phyloP scores from a whole-genome alignment of 2,888 invertebrate genomes.

The Eutolmus rufibarbis region DNA sequence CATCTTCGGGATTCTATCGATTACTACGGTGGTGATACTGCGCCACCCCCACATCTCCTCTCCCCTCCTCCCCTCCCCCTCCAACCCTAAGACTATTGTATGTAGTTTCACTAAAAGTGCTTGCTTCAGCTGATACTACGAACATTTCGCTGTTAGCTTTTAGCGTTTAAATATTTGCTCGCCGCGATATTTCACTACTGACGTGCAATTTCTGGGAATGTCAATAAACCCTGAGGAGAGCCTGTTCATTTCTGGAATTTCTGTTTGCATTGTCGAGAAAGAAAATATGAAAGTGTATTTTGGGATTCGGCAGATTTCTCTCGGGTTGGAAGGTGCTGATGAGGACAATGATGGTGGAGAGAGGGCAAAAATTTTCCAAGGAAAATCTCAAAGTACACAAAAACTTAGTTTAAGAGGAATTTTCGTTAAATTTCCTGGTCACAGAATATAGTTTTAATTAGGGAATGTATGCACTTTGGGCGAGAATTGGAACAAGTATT shows the following conservation, averaged over 20 bases:
- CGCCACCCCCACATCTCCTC: not conserved
- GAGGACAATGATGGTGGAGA: not conserved
- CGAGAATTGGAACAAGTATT: too few relatives aligned
- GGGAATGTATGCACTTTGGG: not conserved
- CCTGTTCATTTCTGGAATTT: not conserved
- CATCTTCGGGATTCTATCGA: not conserved
- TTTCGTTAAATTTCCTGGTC: not conserved
- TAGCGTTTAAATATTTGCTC: slow-evolving; percentile 5
- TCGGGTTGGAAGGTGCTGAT: not conserved
- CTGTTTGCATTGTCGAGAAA: not conserved
- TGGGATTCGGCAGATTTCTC: not conserved
- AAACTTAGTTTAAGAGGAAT: not conserved
- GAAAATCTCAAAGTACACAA: not conserved
- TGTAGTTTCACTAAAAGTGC: not conserved
- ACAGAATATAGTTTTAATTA: not conserved
- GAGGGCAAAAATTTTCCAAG: not conserved
- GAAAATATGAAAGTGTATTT: not conserved
- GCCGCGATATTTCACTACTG: not conserved
- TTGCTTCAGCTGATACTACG: not conserved
- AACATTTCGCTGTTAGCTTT: not conserved
- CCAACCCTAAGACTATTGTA: not conserved
- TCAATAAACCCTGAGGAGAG: not conserved
- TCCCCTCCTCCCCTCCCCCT: not conserved
- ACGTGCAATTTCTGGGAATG: slow-evolving; percentile 10
- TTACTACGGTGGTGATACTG: not conserved